Percentiles rank a stretch among this genome's conserved stretches.
These are phyloP conservation scores for Leptopilina syphax DNA, from an alignment of 2,888 invertebrate genomes.

Conservation along the genomic window DNA sequence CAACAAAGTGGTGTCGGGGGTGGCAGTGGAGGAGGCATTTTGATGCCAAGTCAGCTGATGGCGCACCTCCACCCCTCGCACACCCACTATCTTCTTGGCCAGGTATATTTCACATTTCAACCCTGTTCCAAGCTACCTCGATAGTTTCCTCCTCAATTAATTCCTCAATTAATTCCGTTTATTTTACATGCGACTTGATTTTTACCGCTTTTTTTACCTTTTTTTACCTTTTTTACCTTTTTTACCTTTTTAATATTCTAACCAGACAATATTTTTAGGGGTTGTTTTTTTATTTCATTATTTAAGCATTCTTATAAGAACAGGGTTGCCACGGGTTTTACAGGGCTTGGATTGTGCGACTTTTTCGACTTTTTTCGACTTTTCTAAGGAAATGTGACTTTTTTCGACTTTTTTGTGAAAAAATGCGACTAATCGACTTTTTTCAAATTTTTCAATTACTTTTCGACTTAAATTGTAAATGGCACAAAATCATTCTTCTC, in stretches of 20 bases:
- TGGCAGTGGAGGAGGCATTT: constrained; percentile 66
- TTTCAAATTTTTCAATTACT: too few species aligned
- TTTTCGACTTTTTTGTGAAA: too few species aligned
- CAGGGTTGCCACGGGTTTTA: too few species aligned
- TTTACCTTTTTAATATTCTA: constrained; percentile 11
- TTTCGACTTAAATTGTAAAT: too few species aligned
- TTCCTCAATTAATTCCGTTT: constrained; percentile 9
- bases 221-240: constrained; percentile 6
- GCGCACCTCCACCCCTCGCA: constrained; percentile 79
- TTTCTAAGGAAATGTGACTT: too few species aligned
- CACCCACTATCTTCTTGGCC: constrained; percentile 68
- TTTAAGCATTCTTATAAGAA: too few species aligned
- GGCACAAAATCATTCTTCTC: too few species aligned
- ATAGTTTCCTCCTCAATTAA: constrained; percentile 18
- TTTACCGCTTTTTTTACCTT: constrained; percentile 11
- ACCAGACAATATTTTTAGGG: background rate
- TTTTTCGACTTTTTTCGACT: too few species aligned
- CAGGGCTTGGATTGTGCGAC: too few species aligned
- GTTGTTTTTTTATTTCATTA: too few species aligned
- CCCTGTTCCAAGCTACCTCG: constrained; percentile 36
- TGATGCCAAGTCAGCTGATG: constrained; percentile 80
- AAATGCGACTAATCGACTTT: too few species aligned
- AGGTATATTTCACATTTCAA: constrained; percentile 61
- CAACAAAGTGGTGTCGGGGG: constrained; percentile 66
- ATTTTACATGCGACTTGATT: constrained; percentile 2